Conservation (phyloP, 2,113 vertebrate species). For the Rhipidura dahli region DNA sequence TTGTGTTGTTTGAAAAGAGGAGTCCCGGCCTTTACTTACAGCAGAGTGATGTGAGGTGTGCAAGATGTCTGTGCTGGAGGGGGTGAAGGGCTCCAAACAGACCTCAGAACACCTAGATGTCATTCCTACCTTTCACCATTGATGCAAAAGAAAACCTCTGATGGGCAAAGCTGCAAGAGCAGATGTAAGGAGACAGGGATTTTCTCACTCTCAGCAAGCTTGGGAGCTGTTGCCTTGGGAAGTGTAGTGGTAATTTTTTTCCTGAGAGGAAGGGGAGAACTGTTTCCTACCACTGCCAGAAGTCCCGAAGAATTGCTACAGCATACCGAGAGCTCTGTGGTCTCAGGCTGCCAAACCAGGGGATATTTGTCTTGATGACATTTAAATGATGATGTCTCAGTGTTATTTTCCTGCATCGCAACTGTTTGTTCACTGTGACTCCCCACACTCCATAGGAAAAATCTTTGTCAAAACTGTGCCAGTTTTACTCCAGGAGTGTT, state of each 20-base stretch:
- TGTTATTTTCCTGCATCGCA: background rate
- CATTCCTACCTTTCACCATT: background rate
- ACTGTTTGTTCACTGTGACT: background rate
- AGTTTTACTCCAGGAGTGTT: background rate
- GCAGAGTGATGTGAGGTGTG: background rate
- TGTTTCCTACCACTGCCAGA: background rate
- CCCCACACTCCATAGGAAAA: background rate
- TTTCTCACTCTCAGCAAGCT: background rate
- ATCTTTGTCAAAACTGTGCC: background rate
- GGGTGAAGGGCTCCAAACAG: background rate
- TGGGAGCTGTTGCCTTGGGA: background rate
- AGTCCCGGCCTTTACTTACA: background rate
- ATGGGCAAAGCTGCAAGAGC: background rate
- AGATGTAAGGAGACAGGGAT: background rate
- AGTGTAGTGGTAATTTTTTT: background rate
- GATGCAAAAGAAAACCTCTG: background rate
- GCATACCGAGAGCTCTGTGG: background rate
- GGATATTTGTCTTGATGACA: background rate
- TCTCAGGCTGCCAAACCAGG: background rate
- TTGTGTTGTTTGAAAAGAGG: background rate
- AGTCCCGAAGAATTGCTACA: background rate
- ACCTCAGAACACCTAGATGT: background rate
- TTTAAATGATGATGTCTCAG: background rate
- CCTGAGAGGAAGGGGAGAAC: background rate
- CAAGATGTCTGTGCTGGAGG: background rate